Base-by-base conservation (phyloP, 2,888 invertebrate genomes). In the Melikaiella ostensackeni region DNA sequence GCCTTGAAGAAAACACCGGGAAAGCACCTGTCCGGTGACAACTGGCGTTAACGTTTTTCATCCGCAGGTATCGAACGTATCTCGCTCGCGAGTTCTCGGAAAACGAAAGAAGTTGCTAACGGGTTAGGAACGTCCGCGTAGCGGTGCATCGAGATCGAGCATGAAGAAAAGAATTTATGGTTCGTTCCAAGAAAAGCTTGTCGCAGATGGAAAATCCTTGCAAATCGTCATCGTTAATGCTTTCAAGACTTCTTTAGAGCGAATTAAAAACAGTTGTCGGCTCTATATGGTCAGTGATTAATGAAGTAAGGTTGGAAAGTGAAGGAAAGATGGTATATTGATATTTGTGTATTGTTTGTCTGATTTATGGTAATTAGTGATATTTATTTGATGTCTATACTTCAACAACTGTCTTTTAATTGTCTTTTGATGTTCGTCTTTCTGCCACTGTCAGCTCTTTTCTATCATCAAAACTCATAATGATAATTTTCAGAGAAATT, bases 11-110 rank as follows among this genome's bases (percentile, higher is more conserved):
- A 79, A 84, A 82, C 78, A 77, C 77, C 77, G 83, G 84, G 86
- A 79, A 80, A 75, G 81, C 81, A 63, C 78, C 63, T 82, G 82
- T 82, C 82, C 79, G 81, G 64, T 75, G 83, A 82, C 84, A 83
- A 86, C 83, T 84, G 85, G 83, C 85, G 86, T 84, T 84, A 84
- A 84, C 80, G 81, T 86, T 88, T 88, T 89, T 88, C 84, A 81
- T 75, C 55, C 64, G 75, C 75, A 76, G 84, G 82, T 79, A 80
- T 82, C 86, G 81, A 84, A 87, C 86, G 81, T 84, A 86, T 87
- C 84, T 78, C 76, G 81, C 78, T 78, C 77, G 77, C 74, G 82
- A 73, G 77, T 83, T 80, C 62, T 66, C 38, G 70, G 74, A 73
- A 79, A 80, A 59, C 55, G 30, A 74, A 76, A 42, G 75, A 77